Evolutionary conservation across 2,797 vertebrate genomes (phyloP).

Genomic region (Crypturellus tataupa): DNA sequence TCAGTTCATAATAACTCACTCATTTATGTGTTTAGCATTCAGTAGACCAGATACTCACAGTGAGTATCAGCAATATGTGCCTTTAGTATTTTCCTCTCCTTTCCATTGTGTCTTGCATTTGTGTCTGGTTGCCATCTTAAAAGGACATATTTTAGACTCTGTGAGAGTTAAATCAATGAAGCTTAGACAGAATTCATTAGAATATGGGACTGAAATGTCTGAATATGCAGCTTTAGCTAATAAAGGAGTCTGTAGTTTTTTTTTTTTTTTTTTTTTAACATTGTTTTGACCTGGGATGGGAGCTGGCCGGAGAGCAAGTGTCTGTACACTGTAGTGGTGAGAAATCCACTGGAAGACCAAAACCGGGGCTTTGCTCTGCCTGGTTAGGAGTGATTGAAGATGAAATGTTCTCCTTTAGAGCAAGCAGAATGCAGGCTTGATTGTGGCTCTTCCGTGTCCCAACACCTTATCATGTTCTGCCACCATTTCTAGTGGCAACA

Average conservation of each 20-base stretch:
- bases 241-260: not conserved
- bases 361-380: not conserved
- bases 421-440: not conserved
- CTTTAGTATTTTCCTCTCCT: not conserved
- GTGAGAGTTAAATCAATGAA: not conserved
- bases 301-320: not conserved
- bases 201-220: constrained; percentile 14
- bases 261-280: not conserved
- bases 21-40: not conserved
- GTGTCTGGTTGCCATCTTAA: not conserved
- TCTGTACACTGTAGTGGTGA: not conserved
- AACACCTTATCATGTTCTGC: not conserved
- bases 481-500: not conserved
- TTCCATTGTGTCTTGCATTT: constrained; percentile 18
- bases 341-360: not conserved
- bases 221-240: constrained; percentile 1
- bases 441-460: not conserved
- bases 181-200: not conserved
- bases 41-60: not conserved
- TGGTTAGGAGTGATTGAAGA: not conserved
- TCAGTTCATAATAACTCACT: not conserved
- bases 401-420: not conserved
- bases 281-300: not conserved
- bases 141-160: constrained; percentile 13
- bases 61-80: not conserved